Evolutionary conservation across 2,113 vertebrate genomes (phyloP).

Genomic region (Lagopus leucura): DNA sequence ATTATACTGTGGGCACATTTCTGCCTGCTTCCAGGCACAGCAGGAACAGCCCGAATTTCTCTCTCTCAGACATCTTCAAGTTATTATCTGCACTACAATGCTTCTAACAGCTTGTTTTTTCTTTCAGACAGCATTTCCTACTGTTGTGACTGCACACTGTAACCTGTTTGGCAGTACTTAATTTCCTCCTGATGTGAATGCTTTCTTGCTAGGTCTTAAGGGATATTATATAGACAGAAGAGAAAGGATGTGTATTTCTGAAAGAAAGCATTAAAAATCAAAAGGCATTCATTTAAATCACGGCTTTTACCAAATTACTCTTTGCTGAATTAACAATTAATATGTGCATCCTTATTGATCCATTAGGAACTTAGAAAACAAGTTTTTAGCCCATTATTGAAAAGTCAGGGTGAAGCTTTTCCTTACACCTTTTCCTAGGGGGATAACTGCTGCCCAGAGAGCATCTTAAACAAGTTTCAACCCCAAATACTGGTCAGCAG

Average conservation of each 20-base stretch:
- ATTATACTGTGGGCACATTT: not conserved
- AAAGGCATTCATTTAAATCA: not conserved
- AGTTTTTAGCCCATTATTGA: not conserved
- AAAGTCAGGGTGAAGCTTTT: not conserved
- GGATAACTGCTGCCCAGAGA: not conserved
- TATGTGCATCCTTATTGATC: conserved; percentile 1
- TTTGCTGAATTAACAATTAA: conserved; percentile 28
- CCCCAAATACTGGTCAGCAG: not conserved
- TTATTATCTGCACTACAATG: not conserved
- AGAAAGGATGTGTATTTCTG: conserved; percentile 45
- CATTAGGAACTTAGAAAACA: conserved; percentile 25
- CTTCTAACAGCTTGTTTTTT: conserved; percentile 9
- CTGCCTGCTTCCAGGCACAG: not conserved
- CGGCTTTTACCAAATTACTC: not conserved
- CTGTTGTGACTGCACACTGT: not conserved
- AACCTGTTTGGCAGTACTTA: not conserved
- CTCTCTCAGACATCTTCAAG: not conserved
- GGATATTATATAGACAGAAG: not conserved
- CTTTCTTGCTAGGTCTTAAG: conserved; percentile 45
- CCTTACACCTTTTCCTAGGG: not conserved
- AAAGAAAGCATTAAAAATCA: conserved; percentile 12
- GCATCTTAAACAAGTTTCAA: not conserved
- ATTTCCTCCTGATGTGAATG: not conserved
- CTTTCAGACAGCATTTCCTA: not conserved
- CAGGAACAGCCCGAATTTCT: not conserved